Conservation (phyloP, 2,113 vertebrate species). For the Dissostichus mawsoni region DNA sequence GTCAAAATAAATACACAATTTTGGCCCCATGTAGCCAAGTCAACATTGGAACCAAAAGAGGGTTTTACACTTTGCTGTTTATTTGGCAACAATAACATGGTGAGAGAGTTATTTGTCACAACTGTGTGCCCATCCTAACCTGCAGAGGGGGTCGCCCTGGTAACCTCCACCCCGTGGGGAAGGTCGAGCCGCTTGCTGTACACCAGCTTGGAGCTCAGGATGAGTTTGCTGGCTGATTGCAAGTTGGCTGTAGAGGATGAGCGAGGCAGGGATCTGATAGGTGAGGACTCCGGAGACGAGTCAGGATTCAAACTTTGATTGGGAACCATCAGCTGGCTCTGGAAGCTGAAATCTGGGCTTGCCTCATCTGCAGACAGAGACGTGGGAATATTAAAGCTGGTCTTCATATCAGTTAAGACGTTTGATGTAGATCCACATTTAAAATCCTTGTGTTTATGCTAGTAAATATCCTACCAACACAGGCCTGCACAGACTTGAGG, state of each 20-base stretch:
- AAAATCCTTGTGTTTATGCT: no score
- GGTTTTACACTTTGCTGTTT: background rate
- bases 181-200: constrained; percentile 93
- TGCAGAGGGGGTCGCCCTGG: constrained; percentile 96
- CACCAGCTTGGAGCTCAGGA: constrained; percentile 94
- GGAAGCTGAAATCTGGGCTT: constrained; percentile 76
- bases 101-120: background rate
- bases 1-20: background rate
- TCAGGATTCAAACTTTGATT: constrained; percentile 85
- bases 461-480: constrained; percentile 79
- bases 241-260: constrained; percentile 96
- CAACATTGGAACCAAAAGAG: background rate
- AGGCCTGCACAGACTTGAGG: constrained; percentile 95
- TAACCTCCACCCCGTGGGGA: constrained; percentile 92
- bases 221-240: constrained; percentile 97
- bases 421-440: background rate
- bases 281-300: constrained; percentile 91
- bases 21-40: background rate
- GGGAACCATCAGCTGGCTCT: constrained; percentile 89
- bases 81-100: background rate
- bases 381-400: background rate
- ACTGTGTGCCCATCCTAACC: constrained; percentile 78
- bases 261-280: constrained; percentile 89
- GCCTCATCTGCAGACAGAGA: constrained; percentile 74
- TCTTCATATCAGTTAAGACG: background rate